phyloP scores from a whole-genome alignment of 2,113 vertebrate genomes.

The Globicephala melas region DNA sequence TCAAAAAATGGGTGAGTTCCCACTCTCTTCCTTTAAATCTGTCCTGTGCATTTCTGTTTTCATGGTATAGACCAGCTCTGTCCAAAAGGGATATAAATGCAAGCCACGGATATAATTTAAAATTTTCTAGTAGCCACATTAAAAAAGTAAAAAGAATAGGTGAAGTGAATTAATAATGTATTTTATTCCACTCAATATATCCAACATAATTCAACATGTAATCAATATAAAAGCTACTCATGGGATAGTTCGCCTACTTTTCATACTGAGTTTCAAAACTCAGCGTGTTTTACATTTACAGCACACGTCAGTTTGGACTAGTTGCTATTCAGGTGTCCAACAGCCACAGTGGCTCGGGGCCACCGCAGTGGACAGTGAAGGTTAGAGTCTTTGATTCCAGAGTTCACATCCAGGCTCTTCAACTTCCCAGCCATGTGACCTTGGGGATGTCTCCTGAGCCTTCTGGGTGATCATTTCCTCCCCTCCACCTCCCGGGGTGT shows the following conservation, averaged over 20 bases:
- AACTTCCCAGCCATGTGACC: background rate
- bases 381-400: background rate
- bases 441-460: background rate
- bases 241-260: background rate
- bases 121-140: background rate
- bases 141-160: background rate
- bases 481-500: background rate
- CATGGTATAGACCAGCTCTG: background rate
- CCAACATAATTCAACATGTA: background rate
- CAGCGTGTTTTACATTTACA: background rate
- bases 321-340: background rate
- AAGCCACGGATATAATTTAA: background rate
- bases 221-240: background rate
- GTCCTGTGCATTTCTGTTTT: background rate
- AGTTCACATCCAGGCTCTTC: background rate
- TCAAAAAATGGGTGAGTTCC: background rate
- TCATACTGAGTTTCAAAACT: background rate
- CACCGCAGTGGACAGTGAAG: background rate
- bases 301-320: background rate
- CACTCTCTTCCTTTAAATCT: background rate
- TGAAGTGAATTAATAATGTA: background rate
- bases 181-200: background rate
- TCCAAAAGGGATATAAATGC: background rate
- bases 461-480: background rate
- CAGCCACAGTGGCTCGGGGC: background rate